Percentiles rank a stretch among this genome's conserved stretches.
Conservation (phyloP, 2,888 invertebrate genomes). For the Formica aserva region DNA sequence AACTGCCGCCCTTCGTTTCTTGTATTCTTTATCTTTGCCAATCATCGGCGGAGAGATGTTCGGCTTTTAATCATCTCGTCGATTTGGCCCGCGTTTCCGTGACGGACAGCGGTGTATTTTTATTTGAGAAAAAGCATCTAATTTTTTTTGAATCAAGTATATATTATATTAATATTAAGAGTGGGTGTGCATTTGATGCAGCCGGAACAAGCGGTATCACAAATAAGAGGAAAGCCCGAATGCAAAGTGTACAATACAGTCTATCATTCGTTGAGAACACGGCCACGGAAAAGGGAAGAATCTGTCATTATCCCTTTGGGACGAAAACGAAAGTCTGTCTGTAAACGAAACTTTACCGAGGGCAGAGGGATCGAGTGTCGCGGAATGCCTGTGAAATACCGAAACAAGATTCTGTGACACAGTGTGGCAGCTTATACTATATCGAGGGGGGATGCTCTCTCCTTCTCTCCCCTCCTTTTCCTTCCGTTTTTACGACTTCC, state of each 20-base stretch:
- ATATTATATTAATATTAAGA: not conserved
- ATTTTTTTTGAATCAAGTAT: not conserved
- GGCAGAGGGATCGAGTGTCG: conserved; percentile 50
- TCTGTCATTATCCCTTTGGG: conserved; percentile 83
- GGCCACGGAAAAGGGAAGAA: conserved; percentile 76
- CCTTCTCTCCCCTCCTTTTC: conserved; percentile 33
- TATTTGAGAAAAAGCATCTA: no score
- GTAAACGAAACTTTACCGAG: conserved; percentile 52
- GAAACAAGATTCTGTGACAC: conserved; percentile 71
- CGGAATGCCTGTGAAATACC: conserved; percentile 69
- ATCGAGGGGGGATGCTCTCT: conserved; percentile 20
- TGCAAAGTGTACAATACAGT: conserved; percentile 20
- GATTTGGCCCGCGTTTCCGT: conserved; percentile 61
- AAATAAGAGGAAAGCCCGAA: conserved; percentile 7
- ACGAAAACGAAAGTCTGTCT: conserved; percentile 66
- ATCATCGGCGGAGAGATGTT: conserved; percentile 80
- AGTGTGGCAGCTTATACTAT: conserved; percentile 29
- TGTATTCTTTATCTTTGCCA: conserved; percentile 81
- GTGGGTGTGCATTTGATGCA: not conserved
- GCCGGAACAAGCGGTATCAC: not conserved
- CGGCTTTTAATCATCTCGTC: conserved; percentile 73
- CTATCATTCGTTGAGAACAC: conserved; percentile 47
- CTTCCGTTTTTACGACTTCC: conserved; percentile 71
- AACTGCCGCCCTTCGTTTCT: conserved; percentile 42
- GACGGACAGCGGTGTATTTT: conserved; percentile 12